These are phyloP conservation scores for Pollimyrus isidori DNA, from an alignment of 2,113 vertebrate genomes.

Conservation along the genomic window DNA sequence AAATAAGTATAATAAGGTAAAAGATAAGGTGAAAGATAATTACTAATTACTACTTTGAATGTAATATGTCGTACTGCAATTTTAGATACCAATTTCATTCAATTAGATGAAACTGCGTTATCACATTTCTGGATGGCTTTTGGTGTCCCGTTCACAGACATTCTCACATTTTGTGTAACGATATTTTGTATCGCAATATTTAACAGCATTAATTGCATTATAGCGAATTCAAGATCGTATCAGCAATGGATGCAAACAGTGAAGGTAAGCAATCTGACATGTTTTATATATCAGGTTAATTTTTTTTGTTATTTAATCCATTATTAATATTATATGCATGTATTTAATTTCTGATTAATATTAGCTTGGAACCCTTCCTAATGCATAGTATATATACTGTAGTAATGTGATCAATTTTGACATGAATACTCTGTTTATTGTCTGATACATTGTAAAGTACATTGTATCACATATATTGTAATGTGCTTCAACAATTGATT, in stretches of 20 bases:
- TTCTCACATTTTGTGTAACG: neutral
- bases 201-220: constrained; percentile 26
- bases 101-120: neutral
- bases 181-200: neutral
- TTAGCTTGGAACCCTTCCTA: neutral
- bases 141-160: neutral
- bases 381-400: neutral
- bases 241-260: constrained; percentile 92
- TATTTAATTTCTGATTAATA: neutral
- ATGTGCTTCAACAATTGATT: neutral
- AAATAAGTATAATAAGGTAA: too few species aligned
- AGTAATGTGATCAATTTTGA: neutral
- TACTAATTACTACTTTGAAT: neutral
- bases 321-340: neutral
- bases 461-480: neutral
- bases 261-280: constrained; percentile 68
- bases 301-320: neutral
- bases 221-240: constrained; percentile 83
- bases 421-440: neutral
- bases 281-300: neutral
- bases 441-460: neutral
- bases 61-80: neutral
- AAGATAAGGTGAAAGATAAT: too few species aligned
- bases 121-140: neutral
- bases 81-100: neutral